Evolutionary conservation across 2,797 vertebrate species (phyloP).

Genomic region (Serranus cabrilla): DNA sequence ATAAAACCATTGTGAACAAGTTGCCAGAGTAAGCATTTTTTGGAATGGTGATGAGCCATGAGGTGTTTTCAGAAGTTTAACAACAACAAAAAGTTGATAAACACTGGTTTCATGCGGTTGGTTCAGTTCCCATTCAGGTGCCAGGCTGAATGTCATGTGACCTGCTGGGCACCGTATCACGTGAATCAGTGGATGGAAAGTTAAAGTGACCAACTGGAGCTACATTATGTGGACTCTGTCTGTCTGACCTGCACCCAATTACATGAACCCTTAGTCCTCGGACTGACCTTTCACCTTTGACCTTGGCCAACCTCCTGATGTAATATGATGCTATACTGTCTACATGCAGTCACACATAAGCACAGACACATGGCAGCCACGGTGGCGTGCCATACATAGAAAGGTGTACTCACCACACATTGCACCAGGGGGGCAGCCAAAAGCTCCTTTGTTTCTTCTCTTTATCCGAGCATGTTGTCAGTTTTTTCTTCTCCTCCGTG

Average conservation of each 20-base stretch:
- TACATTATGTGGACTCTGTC: constrained; percentile 8
- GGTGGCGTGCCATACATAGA: constrained; percentile 4
- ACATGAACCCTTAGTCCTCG: constrained; percentile 12
- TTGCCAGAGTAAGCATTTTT: too few species aligned
- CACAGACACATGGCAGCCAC: constrained; percentile 16
- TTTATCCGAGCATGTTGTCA: constrained; percentile 74
- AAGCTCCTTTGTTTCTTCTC: constrained; percentile 64
- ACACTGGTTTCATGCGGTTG: not conserved
- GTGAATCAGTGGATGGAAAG: constrained; percentile 49
- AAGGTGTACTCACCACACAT: constrained; percentile 82
- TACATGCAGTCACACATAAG: constrained; percentile 7
- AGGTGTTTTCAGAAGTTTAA: not conserved
- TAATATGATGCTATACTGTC: constrained; percentile 22
- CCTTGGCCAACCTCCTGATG: constrained; percentile 47
- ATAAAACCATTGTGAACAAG: too few species aligned
- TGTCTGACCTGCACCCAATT: constrained; percentile 35
- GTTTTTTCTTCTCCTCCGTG: constrained; percentile 60
- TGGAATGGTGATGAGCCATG: not conserved
- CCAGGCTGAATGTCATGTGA: constrained; percentile 48
- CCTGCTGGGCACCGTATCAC: constrained; percentile 36
- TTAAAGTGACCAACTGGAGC: constrained; percentile 16
- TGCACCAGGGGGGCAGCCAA: constrained; percentile 77
- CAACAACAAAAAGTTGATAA: not conserved
- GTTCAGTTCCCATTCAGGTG: constrained; percentile 30
- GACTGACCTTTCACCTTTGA: constrained; percentile 59